Evolutionary conservation across 2,888 invertebrate genomes (phyloP).

Genomic region (Aethes cnicana): DNA sequence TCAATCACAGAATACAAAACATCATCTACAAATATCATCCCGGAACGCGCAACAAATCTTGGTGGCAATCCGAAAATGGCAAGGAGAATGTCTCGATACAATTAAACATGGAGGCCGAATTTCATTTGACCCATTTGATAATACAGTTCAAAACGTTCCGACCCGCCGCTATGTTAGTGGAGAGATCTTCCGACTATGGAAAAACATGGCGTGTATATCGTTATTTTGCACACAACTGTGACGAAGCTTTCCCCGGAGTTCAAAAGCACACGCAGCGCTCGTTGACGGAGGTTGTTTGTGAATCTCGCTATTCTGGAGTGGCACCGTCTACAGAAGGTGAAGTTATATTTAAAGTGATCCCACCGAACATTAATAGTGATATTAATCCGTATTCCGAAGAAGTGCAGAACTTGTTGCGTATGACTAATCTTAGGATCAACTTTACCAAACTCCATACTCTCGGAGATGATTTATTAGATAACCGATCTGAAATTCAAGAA

Average conservation of each 20-base stretch:
- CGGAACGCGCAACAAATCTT: constrained; percentile 88
- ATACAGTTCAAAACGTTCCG: constrained; percentile 99
- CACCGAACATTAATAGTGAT: constrained; percentile 93
- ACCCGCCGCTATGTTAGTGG: constrained; percentile 98
- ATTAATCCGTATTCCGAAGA: constrained; percentile 97
- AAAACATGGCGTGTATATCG: constrained; percentile 97
- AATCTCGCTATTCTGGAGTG: constrained; percentile 95
- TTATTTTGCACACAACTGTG: constrained; percentile 98
- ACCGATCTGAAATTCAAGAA: constrained; percentile 96
- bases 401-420: constrained; percentile 97
- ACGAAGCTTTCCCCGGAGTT: constrained; percentile 92
- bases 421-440: constrained; percentile 98
- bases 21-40: constrained; percentile 91
- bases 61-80: constrained; percentile 99
- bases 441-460: constrained; percentile 98
- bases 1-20: too few relatives aligned
- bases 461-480: constrained; percentile 97
- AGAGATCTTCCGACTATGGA: constrained; percentile 97
- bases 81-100: constrained; percentile 95
- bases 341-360: constrained; percentile 97
- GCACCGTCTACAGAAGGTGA: constrained; percentile 98
- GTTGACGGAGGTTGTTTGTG: constrained; percentile 97
- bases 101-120: constrained; percentile 98
- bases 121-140: constrained; percentile 99
- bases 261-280: constrained; percentile 86